Base-by-base conservation (phyloP, 2,888 invertebrate genomes). In the Alentia gelatinosa region DNA sequence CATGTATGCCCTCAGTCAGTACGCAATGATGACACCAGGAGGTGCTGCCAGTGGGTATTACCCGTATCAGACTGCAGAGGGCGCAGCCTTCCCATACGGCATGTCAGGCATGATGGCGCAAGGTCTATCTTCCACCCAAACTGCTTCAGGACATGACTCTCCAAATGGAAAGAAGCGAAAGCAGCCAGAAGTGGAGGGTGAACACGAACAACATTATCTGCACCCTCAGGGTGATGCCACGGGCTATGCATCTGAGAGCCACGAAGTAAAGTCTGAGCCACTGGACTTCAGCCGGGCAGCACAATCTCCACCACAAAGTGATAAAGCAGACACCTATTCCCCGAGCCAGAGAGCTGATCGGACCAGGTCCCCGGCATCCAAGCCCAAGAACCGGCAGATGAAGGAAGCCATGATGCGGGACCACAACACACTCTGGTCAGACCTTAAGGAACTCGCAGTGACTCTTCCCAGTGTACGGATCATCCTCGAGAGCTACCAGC, bases 341-440 rank as follows among this genome's bases (percentile, higher is more conserved):
- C 86, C 86, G 12, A 86, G 86, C 26, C 86, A 86, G 50, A 9
- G 33, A 12, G 9, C 19, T 12, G 50, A 47, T 12, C n/a, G 86
- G 47, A 86, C 42, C 0, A 12, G 86, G 35, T 86, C 86, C 26
- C 86, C 86, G 15, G 47, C 86, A 0, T 47, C 86, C 42, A 86
- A 42, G 19, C 30, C 47, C 9, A 86, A 86, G 86, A 86, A 86
- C 86, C 26, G 86, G 1, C 7, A 47, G 40, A 30, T n/a, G 33
- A 90, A 74, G 84, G 91, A 91, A 68, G 37, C 40, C n/a, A n/a
- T 68, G 40, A 68, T 91, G 50, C 63, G 56, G 30, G 91, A 91
- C 19, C 89, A 91, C 50, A 83, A 33, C 35, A 39, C 89, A 1
- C 68, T 91, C 23, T 89, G 89, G 91, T 26, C 40, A 23, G 90